Evolutionary conservation across 2,888 invertebrate genomes (phyloP), one percentile per base, ranked within the genome.

Genomic region (Tetragonula carbonaria): DNA sequence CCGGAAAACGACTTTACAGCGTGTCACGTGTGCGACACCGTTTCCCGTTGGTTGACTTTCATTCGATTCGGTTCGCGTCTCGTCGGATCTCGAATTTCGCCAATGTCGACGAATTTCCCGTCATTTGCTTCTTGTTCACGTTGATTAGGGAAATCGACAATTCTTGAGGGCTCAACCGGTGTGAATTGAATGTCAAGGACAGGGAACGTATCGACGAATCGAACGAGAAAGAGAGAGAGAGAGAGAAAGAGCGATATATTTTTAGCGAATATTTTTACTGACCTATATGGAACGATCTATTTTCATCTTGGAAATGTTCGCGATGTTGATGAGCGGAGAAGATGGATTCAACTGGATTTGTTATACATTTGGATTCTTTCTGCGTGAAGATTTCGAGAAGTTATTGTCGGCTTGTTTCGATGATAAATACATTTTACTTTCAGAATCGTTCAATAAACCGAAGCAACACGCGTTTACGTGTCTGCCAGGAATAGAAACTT

Each of bases 1-100:
- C 53, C 21, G 18, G 79, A 75, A 75, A 79, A 80, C 55, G 28
- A 70, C 71, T 77, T 71, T 63, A 70, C 63, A 62, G 62, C 53
- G 68, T 16, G 75, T 68, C 45, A 21, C 59, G 21, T 2, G 67
- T 4, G 2, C n/a, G 59, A 79, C 23, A 65, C n/a, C 13, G 66
- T 18, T 74, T 33, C 51, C n/a, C n/a, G 21, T 13, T 18, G 28
- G 16, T 63, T 62, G 53, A 75, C 28, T 62, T 62, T 21, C n/a
- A 67, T 57, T 74, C 33, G 38, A 62, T 53, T 75, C 67, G 33
- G 53, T 53, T 68, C 18, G 13, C 4, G 6, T 0, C 16, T 16
- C 33, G 8, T 4, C 14, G 2, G n/a, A 59, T 23, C 45, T 45
- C 11, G 2, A 53, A 23, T 23, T 23, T 23, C 23, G 23, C 23